These are phyloP conservation scores for Lobophora halterata DNA, from an alignment of 2,888 invertebrate species.

Conservation along the genomic window DNA sequence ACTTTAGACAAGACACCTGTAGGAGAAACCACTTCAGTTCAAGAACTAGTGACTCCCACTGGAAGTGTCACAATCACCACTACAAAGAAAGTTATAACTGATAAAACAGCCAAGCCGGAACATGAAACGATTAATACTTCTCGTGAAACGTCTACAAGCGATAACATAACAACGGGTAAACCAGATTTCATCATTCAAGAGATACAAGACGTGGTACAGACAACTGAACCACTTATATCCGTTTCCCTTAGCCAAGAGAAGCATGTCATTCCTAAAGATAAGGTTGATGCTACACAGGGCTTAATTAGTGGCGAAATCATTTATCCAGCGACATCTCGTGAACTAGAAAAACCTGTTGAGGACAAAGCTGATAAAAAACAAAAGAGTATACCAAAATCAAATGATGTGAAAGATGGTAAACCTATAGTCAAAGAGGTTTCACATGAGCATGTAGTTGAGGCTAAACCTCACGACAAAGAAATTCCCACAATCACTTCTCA, in stretches of 20 bases:
- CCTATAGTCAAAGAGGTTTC: background rate
- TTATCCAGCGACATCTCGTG: slow-evolving; percentile 27
- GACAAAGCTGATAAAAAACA: slow-evolving; percentile 11
- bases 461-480: slow-evolving; percentile 1
- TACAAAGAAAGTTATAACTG: slow-evolving; percentile 16
- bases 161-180: slow-evolving; percentile 15
- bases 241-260: slow-evolving; percentile 16
- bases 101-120: slow-evolving; percentile 11
- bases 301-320: slow-evolving; percentile 40
- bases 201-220: slow-evolving; percentile 30
- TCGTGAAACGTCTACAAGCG: slow-evolving; percentile 17
- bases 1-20: slow-evolving; percentile 7
- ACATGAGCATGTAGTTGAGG: background rate
- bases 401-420: slow-evolving; percentile 5
- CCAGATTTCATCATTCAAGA: slow-evolving; percentile 25
- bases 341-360: slow-evolving; percentile 6
- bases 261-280: slow-evolving; percentile 11
- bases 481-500: slow-evolving; percentile 1
- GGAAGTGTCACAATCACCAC: slow-evolving; percentile 16
- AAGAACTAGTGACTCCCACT: slow-evolving; percentile 16
- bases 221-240: slow-evolving; percentile 29
- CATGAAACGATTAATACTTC: slow-evolving; percentile 23
- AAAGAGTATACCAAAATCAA: slow-evolving; percentile 4
- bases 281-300: slow-evolving; percentile 32
- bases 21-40: slow-evolving; percentile 8